These are phyloP conservation scores for Bellardia bayeri DNA, from an alignment of 2,888 invertebrate genomes.

Conservation along the genomic window DNA sequence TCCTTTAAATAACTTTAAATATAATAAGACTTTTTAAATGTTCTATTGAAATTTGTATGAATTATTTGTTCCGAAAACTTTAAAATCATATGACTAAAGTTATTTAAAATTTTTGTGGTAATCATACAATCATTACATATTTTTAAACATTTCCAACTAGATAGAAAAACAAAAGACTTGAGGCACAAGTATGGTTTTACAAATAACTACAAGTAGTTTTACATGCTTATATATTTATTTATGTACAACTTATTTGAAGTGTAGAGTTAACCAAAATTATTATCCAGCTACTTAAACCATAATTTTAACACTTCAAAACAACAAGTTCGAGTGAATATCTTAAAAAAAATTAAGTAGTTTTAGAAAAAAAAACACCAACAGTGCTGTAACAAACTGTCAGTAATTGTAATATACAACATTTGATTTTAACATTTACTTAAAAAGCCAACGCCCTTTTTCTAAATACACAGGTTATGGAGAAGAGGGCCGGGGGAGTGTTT, in stretches of 20 bases:
- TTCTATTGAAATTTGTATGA: too few species aligned
- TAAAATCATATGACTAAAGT: not conserved
- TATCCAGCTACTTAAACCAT: constrained; percentile 9
- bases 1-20: too few species aligned
- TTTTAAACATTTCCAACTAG: not conserved
- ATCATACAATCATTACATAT: constrained; percentile 15
- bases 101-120: constrained; percentile 25
- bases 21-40: too few species aligned
- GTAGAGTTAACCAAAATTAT: not conserved
- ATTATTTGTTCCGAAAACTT: too few species aligned
- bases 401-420: constrained; percentile 12
- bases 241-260: not conserved
- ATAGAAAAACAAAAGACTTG: constrained; percentile 37
- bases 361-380: not conserved
- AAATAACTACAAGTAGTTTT: not conserved
- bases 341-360: constrained; percentile 43
- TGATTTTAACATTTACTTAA: not conserved
- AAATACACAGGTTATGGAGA: too few species aligned
- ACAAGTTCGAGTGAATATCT: constrained; percentile 19
- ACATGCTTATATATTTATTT: too few species aligned
- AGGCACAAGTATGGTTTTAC: constrained; percentile 13
- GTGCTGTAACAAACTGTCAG: constrained; percentile 12
- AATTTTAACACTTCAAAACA: constrained; percentile 51
- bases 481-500: not conserved
- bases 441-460: constrained; percentile 9